Percentiles rank a stretch among this genome's conserved stretches.
phyloP scores from a whole-genome alignment of 2,797 vertebrate species.

The Helostoma temminkii region DNA sequence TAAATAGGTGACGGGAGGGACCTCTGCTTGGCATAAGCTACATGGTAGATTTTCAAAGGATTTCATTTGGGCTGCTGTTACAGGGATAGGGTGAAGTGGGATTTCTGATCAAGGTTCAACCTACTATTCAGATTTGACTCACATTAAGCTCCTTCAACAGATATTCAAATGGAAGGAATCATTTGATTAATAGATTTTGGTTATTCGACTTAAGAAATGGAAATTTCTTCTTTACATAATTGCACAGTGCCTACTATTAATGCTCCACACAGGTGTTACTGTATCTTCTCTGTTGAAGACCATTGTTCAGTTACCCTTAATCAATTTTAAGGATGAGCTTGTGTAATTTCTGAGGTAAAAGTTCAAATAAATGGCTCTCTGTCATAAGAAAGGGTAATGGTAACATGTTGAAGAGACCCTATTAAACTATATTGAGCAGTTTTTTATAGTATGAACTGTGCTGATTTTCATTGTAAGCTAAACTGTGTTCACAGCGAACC shows the following conservation, averaged over 20 bases:
- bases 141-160: constrained; percentile 5
- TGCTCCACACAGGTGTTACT: constrained; percentile 2
- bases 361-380: constrained; percentile 70
- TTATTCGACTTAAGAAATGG: not conserved
- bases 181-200: constrained; percentile 3
- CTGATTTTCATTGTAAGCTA: constrained; percentile 12
- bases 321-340: constrained; percentile 47
- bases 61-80: constrained; percentile 55
- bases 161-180: constrained; percentile 12
- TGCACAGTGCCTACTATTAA: constrained; percentile 15
- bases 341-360: constrained; percentile 66
- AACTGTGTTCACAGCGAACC: constrained; percentile 5
- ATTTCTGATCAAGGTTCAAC: constrained; percentile 36
- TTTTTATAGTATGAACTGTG: constrained; percentile 5
- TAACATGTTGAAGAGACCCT: constrained; percentile 9
- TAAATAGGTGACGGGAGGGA: constrained; percentile 70
- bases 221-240: constrained; percentile 12
- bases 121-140: constrained; percentile 21
- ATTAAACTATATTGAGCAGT: constrained; percentile 18
- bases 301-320: constrained; percentile 54
- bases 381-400: constrained; percentile 52
- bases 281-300: constrained; percentile 12
- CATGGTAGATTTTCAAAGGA: constrained; percentile 59
- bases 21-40: constrained; percentile 55
- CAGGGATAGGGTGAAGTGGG: constrained; percentile 33